Conservation (phyloP, 2,113 vertebrate species). For the Myiagra hebetior region DNA sequence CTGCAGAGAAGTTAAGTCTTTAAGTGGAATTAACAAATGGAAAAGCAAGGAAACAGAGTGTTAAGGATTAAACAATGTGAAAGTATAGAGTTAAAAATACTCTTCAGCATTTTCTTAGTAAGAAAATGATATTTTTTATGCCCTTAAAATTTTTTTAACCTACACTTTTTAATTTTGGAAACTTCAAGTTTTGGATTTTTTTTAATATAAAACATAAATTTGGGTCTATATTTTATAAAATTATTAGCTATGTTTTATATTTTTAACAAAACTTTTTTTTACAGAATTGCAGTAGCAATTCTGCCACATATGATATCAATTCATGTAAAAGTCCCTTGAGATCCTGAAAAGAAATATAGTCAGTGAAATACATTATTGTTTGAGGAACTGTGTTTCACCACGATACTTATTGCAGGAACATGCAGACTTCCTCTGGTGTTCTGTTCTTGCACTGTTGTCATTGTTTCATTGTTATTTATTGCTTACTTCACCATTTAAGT, state of each 20-base stretch:
- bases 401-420: neutral
- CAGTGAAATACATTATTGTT: neutral
- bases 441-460: neutral
- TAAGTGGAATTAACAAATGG: neutral
- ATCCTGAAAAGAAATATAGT: neutral
- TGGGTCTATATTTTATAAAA: neutral
- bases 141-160: neutral
- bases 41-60: neutral
- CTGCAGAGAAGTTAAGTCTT: neutral
- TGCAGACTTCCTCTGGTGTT: neutral
- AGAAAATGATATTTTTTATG: accelerated
- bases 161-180: neutral
- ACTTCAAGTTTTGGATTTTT: neutral
- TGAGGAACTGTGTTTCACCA: neutral
- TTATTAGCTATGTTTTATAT: neutral
- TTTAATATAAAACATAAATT: neutral
- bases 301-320: neutral
- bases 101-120: neutral
- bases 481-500: neutral
- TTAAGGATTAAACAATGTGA: neutral
- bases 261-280: neutral
- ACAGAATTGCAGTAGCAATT: neutral
- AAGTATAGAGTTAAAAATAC: neutral
- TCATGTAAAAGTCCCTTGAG: neutral
- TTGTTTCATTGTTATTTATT: neutral